Evolutionary conservation across 1,140 invertebrate species (phyloP).

Genomic region (Caenorhabditis inopinata): DNA sequence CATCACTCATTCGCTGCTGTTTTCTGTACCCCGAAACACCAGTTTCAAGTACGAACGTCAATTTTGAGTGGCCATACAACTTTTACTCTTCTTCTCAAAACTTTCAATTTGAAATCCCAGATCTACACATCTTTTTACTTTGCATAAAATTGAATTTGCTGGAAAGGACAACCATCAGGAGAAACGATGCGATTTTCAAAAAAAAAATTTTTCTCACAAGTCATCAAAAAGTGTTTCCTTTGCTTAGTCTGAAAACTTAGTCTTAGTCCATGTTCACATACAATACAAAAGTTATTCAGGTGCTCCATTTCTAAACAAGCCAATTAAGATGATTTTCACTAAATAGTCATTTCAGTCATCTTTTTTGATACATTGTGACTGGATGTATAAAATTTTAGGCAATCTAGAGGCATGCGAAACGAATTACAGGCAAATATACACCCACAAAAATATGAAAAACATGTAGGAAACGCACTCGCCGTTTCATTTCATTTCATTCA

Average conservation of each 20-base stretch:
- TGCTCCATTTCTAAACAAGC: too few species aligned
- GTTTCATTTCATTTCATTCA: too few species aligned
- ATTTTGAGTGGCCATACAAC: background rate
- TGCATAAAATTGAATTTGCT: background rate
- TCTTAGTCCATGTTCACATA: too few species aligned
- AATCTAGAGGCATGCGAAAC: background rate
- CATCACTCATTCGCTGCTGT: background rate
- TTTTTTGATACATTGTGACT: too few species aligned
- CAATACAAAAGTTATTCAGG: too few species aligned
- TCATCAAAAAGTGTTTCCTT: too few species aligned
- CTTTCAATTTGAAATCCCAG: conserved; percentile 10
- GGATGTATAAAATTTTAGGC: background rate
- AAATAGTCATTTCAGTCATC: too few species aligned
- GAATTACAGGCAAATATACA: background rate
- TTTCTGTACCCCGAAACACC: too few species aligned
- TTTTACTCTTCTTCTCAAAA: background rate
- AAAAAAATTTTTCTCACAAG: background rate
- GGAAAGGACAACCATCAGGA: background rate
- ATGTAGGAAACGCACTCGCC: too few species aligned
- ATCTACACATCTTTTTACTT: background rate
- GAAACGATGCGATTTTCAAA: background rate
- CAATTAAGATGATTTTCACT: too few species aligned
- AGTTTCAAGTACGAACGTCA: too few species aligned
- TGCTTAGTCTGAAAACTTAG: too few species aligned
- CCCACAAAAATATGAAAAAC: background rate